Evolutionary conservation across 2,797 vertebrate species (phyloP), one percentile per base, ranked within the genome.

Genomic region (Urophycis tenuis): DNA sequence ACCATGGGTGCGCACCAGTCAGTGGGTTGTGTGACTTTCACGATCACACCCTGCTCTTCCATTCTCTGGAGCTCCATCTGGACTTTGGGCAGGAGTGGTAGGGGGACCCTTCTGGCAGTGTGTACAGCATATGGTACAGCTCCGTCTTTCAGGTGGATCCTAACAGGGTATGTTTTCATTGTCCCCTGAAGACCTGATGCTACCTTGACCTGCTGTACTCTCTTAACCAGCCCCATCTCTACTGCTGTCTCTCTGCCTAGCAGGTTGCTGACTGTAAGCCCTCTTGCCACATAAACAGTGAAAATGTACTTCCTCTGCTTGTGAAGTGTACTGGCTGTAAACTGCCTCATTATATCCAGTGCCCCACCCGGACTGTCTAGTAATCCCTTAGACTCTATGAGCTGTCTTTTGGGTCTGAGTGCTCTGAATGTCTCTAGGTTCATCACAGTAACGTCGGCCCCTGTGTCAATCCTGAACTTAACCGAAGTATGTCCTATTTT

Each of bases 121-220:
- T 73, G 4, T 2, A 78, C 36, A 35, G 34, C 39, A 3, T 73
- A 76, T 67, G 73, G 53, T 4, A 33, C 45, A 9, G 49, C 11
- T 31, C 34, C 45, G 4, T 12, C 31, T 29, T 30, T 67, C 1
- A 78, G 34, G 22, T 45, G 8, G 41, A 78, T 78, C n/a, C 74
- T 73, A 3, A 83, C 53, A 36, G 78, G 71, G 15, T 81, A 67
- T 70, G 75, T 81, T 7, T 83, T 79, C 5, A 79, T 31, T 29
- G 22, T 79, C 74, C 53, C 76, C 39, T 76, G 74, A 74, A 12
- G 76, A 7, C 72, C 39, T 33, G 17, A n/a, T n/a, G n/a, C n/a
- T n/a, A n/a, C 32, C 60, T 39, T 39, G 9, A 72, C 41, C 25
- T 71, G 36, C 22, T 80, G 39, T 11, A 78, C 45, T 79, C 74